Conservation (phyloP, 2,113 vertebrate species). For the Propithecus coquereli region DNA sequence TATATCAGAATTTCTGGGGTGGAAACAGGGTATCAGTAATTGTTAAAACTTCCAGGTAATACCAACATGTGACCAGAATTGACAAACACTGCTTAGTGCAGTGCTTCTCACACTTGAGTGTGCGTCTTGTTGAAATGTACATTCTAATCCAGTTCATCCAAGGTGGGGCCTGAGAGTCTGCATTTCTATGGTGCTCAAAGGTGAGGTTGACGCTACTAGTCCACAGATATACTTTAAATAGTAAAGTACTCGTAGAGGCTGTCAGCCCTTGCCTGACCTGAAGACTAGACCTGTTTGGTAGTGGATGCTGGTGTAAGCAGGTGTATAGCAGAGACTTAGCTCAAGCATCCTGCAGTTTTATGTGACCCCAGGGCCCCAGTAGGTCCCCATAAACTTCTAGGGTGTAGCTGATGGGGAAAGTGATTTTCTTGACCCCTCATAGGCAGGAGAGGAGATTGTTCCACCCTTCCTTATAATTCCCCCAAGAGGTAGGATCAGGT, state of each 20-base stretch:
- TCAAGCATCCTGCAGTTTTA: neutral
- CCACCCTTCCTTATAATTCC: neutral
- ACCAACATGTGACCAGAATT: neutral
- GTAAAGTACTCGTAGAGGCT: neutral
- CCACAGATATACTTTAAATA: neutral
- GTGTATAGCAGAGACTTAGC: neutral
- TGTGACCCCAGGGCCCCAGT: neutral
- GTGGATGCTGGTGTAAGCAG: neutral
- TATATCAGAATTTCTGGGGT: neutral
- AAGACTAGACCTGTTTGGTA: neutral
- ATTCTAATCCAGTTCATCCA: neutral
- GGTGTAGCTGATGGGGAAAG: neutral
- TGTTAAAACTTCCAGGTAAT: neutral
- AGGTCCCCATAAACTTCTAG: neutral
- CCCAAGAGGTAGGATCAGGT: neutral
- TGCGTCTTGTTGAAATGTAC: neutral
- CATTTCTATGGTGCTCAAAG: neutral
- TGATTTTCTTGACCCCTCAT: neutral
- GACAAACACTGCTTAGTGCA: neutral
- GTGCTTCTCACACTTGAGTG: neutral
- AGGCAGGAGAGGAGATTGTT: neutral
- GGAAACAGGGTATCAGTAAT: neutral
- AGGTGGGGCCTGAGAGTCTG: neutral
- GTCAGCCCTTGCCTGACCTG: neutral
- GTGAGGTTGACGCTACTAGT: neutral